Evolutionary conservation across 2,888 invertebrate species (phyloP).

Genomic region (Euphydryas editha): DNA sequence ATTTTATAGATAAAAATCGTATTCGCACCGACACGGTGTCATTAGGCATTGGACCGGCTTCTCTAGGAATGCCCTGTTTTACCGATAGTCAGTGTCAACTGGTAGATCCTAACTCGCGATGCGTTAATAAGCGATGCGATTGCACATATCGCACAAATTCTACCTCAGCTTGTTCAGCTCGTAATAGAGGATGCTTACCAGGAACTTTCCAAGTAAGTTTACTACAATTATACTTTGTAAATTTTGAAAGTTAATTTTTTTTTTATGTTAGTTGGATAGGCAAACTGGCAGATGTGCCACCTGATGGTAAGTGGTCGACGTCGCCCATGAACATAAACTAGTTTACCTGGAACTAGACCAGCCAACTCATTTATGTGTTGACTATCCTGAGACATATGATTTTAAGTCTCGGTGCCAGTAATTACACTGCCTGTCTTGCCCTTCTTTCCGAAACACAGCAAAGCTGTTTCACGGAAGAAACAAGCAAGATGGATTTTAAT

Average conservation of each 20-base stretch:
- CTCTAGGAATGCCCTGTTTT: slow-evolving; percentile 90
- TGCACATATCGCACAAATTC: slow-evolving; percentile 85
- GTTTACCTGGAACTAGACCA: too few relatives aligned
- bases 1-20: slow-evolving; percentile 68
- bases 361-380: too few relatives aligned
- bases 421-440: too few relatives aligned
- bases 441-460: too few relatives aligned
- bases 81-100: slow-evolving; percentile 91
- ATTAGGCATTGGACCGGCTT: slow-evolving; percentile 83
- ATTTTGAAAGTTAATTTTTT: too few relatives aligned
- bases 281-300: too few relatives aligned
- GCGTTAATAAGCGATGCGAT: slow-evolving; percentile 90
- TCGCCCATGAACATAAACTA: too few relatives aligned
- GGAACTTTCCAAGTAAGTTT: slow-evolving; percentile 91
- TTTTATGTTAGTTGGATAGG: too few relatives aligned
- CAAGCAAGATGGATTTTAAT: not conserved
- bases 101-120: slow-evolving; percentile 90
- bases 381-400: too few relatives aligned
- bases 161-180: slow-evolving; percentile 87
- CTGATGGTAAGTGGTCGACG: too few relatives aligned
- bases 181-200: slow-evolving; percentile 90
- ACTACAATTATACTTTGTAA: not conserved
- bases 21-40: slow-evolving; percentile 63
- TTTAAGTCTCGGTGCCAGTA: too few relatives aligned
- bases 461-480: too few relatives aligned